Base-by-base conservation (phyloP, 2,888 invertebrate genomes). In the Drosophila lutescens region DNA sequence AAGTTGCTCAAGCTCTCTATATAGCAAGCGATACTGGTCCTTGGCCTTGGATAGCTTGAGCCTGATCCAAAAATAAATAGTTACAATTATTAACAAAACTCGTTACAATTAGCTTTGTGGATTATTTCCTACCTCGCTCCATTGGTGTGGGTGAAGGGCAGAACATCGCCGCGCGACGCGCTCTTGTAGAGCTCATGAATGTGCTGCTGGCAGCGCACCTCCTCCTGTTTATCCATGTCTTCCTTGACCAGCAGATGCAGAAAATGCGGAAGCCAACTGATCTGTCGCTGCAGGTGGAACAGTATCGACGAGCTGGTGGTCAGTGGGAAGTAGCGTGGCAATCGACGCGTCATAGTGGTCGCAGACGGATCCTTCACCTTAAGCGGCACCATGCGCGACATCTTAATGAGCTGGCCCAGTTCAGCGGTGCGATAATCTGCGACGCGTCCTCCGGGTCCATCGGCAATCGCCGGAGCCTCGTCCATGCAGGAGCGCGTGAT, bases 401-500 rank as follows among this genome's bases (percentile, higher is more conserved):
- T 95, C 89, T 97, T 96, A 94, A 98, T 97, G 40, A 98, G 93
- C 8, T 95, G 94, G 0, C 97, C 97, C 91, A 98, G 97, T 92
- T 98, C 98, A 91, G 95, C 93, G 75, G 95, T 94, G 66, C 95
- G 90, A 90, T 99, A 99, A 91, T 99, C 99, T 0, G 98, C 97
- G 44, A 99, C 97, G 44, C 98, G 93, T 0, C 98, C 99, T 0
- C 99, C 99, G 40, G 96, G 95, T 0, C 98, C 98, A 92, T 99
- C 99, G 32, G 96, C 97, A 55, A 99, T 97, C 0, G 98, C 97
- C 0, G 98, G 98, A 0, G 98, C 97, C 91, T 99, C 99, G 91
- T 99, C 98, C 58, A 98, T 94, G 4, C 97, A 96, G 44, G 97
- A 96, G 40, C 98, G 94, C 3, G 95, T 94, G 0, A 97, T 97